These are phyloP conservation scores for Cryptoleucopteryx plumbea DNA, from an alignment of 2,113 vertebrate genomes.

Conservation along the genomic window DNA sequence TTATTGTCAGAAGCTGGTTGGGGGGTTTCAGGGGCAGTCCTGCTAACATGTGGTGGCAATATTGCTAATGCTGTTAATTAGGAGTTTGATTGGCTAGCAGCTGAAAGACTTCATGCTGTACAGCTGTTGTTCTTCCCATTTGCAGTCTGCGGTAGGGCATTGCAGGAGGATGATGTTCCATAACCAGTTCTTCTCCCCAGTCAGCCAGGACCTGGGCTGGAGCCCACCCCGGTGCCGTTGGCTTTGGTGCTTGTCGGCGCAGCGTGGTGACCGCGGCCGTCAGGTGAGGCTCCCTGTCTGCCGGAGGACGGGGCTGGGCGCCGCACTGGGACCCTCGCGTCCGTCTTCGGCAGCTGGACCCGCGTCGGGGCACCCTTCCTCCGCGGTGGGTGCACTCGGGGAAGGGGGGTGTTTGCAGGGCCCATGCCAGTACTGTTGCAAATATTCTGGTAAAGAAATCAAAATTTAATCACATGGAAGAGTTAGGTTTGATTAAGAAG, in stretches of 20 bases:
- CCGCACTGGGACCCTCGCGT: not conserved
- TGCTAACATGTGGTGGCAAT: not conserved
- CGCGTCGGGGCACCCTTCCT: rapidly evolving
- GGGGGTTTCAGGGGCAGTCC: not conserved
- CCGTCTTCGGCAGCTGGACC: not conserved
- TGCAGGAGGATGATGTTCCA: not conserved
- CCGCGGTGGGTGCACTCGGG: not conserved
- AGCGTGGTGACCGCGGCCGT: not conserved
- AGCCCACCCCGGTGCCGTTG: not conserved
- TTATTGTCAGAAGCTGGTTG: not conserved
- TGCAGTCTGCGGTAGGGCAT: not conserved
- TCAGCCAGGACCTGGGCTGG: not conserved
- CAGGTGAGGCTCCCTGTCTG: not conserved
- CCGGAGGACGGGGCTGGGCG: not conserved
- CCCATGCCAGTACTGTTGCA: too few species aligned
- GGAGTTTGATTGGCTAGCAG: not conserved
- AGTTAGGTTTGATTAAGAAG: too few species aligned
- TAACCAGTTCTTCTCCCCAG: not conserved
- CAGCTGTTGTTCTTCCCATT: not conserved
- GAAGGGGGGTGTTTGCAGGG: too few species aligned
- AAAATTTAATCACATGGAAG: too few species aligned
- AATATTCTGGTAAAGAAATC: too few species aligned
- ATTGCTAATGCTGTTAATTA: not conserved
- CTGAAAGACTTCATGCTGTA: not conserved
- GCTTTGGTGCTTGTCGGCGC: not conserved